Conservation (phyloP, 2,113 vertebrate species). For the Chrysemys picta region DNA sequence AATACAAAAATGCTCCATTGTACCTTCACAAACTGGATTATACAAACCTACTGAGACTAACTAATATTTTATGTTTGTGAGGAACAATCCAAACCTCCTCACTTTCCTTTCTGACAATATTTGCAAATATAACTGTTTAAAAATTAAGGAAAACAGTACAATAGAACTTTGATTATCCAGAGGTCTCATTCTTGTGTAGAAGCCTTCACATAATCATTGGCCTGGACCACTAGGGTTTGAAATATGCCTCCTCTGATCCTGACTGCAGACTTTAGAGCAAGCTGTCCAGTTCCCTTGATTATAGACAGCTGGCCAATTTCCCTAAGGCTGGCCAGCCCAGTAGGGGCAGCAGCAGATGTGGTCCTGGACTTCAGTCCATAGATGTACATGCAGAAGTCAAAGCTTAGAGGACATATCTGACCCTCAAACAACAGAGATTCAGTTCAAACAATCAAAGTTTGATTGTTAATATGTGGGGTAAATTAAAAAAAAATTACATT, state of each 20-base stretch:
- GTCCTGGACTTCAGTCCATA: not conserved
- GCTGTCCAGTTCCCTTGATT: not conserved
- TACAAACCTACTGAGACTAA: not conserved
- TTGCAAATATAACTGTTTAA: not conserved
- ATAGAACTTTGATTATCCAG: not conserved
- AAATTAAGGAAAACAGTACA: not conserved
- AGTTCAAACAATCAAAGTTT: no score
- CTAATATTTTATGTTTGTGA: not conserved
- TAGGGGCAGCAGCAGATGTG: not conserved
- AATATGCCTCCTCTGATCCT: not conserved
- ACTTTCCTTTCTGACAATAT: not conserved
- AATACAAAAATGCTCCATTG: not conserved
- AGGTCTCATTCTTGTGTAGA: not conserved
- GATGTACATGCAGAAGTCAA: not conserved
- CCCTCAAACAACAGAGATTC: no score
- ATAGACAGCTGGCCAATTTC: not conserved
- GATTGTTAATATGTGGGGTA: no score
- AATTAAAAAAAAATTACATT: rapidly evolving
- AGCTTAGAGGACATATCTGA: not conserved
- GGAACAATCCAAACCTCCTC: not conserved
- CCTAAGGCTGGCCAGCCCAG: not conserved
- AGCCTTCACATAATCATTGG: not conserved
- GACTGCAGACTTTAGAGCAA: not conserved
- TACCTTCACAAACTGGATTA: not conserved
- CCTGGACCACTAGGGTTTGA: not conserved